Evolutionary conservation across 2,797 vertebrate species (phyloP), one percentile per base, ranked within the genome.

Genomic region (Peromyscus nudipes): DNA sequence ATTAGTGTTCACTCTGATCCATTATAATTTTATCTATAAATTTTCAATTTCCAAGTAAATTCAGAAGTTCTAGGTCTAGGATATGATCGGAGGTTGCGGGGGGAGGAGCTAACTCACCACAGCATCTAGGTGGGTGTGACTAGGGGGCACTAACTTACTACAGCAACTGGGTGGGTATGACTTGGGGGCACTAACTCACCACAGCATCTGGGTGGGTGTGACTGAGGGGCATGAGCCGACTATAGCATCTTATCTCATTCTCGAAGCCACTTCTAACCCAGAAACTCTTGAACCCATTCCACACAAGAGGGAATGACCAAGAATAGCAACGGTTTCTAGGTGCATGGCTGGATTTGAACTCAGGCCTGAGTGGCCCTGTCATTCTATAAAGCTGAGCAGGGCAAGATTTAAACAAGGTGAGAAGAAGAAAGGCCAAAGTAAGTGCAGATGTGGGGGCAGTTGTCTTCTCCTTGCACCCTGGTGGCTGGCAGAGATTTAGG

Each of bases 331-430:
- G 14, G 71, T 75, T 49, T 65, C 77, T 46, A 60, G 55, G 31
- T 82, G 25, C 12, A 8, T 40, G 67, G 16, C n/a, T 92, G 55
- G 8, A 87, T 82, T 77, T 89, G 87, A 93, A 77, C 49, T 86
- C n/a, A 46, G 19, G 27, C 27, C 64, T 29, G 25, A 8, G 25
- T 76, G 34, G 25, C 57, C 29, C 37, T 43, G 55, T 31, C 34
- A 46, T 10, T 37, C 19, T 8, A 19, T 21, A 17, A 86, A 69
- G 75, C 37, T 71, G 71, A 43, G 57, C 71, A 89, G 25, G 52
- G 62, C 12, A 64, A 96, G 31, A 77, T 23, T 92, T 62, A 97
- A 95, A 71, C 57, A 10, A 46, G 37, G 14, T 71, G 34, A n/a
- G 37, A 69, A 79, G 69, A 82, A 91, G 43, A 19, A 91, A 95